Conservation (phyloP, 2,888 invertebrate species). For the Auanema sp. region DNA sequence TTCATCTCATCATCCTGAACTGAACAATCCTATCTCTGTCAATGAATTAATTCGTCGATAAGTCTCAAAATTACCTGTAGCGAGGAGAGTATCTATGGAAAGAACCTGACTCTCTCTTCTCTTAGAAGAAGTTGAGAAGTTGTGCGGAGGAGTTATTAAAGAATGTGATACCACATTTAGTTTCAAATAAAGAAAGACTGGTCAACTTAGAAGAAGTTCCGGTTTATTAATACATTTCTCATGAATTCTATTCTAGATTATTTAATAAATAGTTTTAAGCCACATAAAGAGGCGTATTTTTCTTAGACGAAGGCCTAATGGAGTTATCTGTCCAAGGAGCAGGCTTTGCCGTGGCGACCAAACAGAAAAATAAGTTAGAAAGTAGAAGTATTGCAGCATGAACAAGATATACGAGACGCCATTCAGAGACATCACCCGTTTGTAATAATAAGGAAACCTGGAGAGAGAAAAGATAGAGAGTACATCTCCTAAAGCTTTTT, state of each 20-base stretch:
- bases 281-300: slow-evolving; percentile 4
- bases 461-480: neutral
- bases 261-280: neutral
- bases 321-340: slow-evolving; percentile 56
- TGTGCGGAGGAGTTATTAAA: too few relatives aligned
- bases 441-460: slow-evolving; percentile 35
- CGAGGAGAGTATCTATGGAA: too few relatives aligned
- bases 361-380: slow-evolving; percentile 57
- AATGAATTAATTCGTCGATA: too few relatives aligned
- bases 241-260: neutral
- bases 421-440: slow-evolving; percentile 45
- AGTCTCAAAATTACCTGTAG: too few relatives aligned
- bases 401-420: slow-evolving; percentile 56
- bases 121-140: too few relatives aligned
- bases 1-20: too few relatives aligned
- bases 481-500: neutral
- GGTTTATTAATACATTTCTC: too few relatives aligned
- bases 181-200: too few relatives aligned
- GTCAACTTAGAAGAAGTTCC: too few relatives aligned
- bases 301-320: neutral
- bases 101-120: too few relatives aligned
- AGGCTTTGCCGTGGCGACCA: slow-evolving; percentile 53
- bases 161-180: too few relatives aligned
- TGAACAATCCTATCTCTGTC: too few relatives aligned
- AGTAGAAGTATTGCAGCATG: slow-evolving; percentile 54